Evolutionary conservation across 2,888 invertebrate genomes (phyloP), one percentile per base, ranked within the genome.

Genomic region (Petrolisthes cinctipes): DNA sequence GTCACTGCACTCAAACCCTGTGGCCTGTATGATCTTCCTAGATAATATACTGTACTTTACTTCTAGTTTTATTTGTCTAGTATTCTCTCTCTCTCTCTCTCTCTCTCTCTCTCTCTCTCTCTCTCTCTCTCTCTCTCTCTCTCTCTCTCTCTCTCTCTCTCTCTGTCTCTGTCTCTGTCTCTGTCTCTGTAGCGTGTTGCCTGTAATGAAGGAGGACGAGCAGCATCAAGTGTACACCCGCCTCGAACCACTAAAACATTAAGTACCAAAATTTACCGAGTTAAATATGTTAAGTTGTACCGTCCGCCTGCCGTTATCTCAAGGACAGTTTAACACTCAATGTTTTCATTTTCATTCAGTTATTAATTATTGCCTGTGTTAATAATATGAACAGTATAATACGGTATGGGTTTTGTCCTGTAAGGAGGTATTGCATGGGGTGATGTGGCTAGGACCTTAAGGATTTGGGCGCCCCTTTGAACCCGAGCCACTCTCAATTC

Each of bases 101-200:
- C 71, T 71, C 71, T 71, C 71, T 71, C 71, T 71, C 71, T 71
- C 71, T 71, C 71, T 71, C 71, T 71, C 71, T 71, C 71, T 71
- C 71, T 11, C 71, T 11, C 71, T 11, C 71, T 11, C 71, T 11
- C 71, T 11, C 71, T 11, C 71, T 11, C 71, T 11, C 71, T 11
- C 71, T 17, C 4, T 17, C 3, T 17, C 5, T 17, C 4, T 17
- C 5, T 17, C 5, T 0, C 5, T 17, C 71, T 17, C 71, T 17
- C 71, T 17, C 71, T 17, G 1, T 17, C 71, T 17, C 71, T 17
- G 4, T 17, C 71, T 17, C 61, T 61, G 1, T 61, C 61, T 61
- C 61, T 61, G 1, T 61, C 61, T 61, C 61, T 17, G 37, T 37
- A 37, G 37, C 37, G 37, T 37, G 37, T 37, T 37, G 37, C 37